Percentiles rank a stretch among this genome's conserved stretches.
Conservation (phyloP, 2,888 invertebrate species). For the Tetragonisca angustula region DNA sequence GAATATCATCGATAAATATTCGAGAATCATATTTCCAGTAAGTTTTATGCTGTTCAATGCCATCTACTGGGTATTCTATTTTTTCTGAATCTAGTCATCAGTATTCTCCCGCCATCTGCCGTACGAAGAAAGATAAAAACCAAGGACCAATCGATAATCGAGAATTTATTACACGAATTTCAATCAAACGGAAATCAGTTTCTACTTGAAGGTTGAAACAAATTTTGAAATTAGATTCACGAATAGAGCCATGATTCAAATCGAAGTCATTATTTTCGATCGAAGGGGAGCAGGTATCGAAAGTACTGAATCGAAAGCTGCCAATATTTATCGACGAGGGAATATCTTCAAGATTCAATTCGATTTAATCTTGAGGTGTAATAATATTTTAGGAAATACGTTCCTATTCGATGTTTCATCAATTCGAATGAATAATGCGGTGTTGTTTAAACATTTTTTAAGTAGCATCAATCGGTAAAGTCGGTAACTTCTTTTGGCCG, state of each 20-base stretch:
- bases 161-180: conserved; percentile 23
- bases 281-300: conserved; percentile 57
- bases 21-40: conserved; percentile 97
- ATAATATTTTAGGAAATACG: conserved; percentile 31
- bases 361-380: conserved; percentile 27
- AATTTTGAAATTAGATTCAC: neutral
- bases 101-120: conserved; percentile 4
- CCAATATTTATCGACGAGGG: conserved; percentile 51
- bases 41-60: conserved; percentile 98
- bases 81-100: conserved; percentile 83
- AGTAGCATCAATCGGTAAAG: neutral
- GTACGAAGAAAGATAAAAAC: neutral
- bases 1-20: conserved; percentile 99
- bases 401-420: conserved; percentile 33
- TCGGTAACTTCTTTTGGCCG: neutral
- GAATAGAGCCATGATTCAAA: neutral
- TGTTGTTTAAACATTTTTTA: neutral
- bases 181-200: neutral
- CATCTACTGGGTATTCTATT: conserved; percentile 97
- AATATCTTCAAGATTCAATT: conserved; percentile 30
- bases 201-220: neutral
- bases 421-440: conserved; percentile 3
- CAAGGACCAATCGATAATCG: conserved; percentile 47
- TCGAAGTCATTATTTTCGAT: conserved; percentile 19
- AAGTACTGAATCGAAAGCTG: conserved; percentile 71